Conservation (phyloP, 2,888 invertebrate species). For the Mechanitis mazaeus region DNA sequence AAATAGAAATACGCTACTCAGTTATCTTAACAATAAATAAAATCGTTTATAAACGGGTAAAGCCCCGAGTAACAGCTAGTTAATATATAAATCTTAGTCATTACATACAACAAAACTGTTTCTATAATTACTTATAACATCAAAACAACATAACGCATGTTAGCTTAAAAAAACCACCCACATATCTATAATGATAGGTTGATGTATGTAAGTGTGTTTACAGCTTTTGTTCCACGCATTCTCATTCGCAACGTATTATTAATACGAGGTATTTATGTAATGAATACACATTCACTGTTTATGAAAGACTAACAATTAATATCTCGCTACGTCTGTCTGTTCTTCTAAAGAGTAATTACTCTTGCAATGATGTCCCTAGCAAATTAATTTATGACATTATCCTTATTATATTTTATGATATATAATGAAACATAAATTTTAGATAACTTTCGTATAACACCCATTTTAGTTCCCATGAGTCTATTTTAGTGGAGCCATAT, state of each 20-base stretch:
- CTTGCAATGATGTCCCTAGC: not conserved
- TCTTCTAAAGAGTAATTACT: conserved; percentile 2
- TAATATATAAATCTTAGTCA: conserved; percentile 2
- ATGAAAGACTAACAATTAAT: conserved; percentile 14
- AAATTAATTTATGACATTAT: not conserved
- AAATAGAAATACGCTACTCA: no score
- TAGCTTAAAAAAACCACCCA: conserved; percentile 17
- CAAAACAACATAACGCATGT: conserved; percentile 6
- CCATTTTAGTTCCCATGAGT: no score
- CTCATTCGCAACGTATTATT: conserved; percentile 40
- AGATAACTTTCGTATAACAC: no score
- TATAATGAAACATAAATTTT: no score
- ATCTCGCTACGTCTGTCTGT: not conserved
- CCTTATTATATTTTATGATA: not conserved
- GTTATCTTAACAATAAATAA: no score
- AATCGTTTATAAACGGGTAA: no score
- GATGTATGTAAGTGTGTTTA: conserved; percentile 27
- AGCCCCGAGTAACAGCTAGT: not conserved
- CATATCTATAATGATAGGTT: conserved; percentile 23
- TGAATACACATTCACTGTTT: conserved; percentile 21
- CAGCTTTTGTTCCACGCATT: conserved; percentile 46
- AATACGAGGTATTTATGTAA: conserved; percentile 45
- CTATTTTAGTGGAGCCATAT: no score
- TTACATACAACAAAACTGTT: not conserved
- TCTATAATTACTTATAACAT: conserved; percentile 5